These are phyloP conservation scores for Xenopus tropicalis DNA, from an alignment of 2,113 vertebrate genomes.

Conservation along the genomic window UCB_Xtro_10.0 CM004449.2:103443001-103443500, in stretches of 20 bases:
- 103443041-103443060: constrained; percentile 49
- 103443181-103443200: constrained; percentile 50
- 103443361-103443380: constrained; percentile 45
- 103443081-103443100: constrained; percentile 57
- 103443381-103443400: constrained; percentile 50
- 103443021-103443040: constrained; percentile 36
- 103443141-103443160: constrained; percentile 54
- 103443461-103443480: constrained; percentile 49
- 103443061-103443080: constrained; percentile 58
- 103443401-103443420: constrained; percentile 53
- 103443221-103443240: constrained; percentile 50
- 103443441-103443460: constrained; percentile 54
- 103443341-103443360: constrained; percentile 49
- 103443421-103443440: constrained; percentile 56
- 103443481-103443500: constrained; percentile 54
- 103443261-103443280: constrained; percentile 50
- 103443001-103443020: constrained; percentile 29
- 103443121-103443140: constrained; percentile 51
- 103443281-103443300: constrained; percentile 52
- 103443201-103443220: constrained; percentile 55
- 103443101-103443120: constrained; percentile 54
- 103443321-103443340: constrained; percentile 54
- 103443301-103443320: constrained; percentile 50
- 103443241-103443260: constrained; percentile 52
- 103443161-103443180: constrained; percentile 50